Base-by-base conservation (phyloP, 2,113 vertebrate species). In the Limanda limanda region DNA sequence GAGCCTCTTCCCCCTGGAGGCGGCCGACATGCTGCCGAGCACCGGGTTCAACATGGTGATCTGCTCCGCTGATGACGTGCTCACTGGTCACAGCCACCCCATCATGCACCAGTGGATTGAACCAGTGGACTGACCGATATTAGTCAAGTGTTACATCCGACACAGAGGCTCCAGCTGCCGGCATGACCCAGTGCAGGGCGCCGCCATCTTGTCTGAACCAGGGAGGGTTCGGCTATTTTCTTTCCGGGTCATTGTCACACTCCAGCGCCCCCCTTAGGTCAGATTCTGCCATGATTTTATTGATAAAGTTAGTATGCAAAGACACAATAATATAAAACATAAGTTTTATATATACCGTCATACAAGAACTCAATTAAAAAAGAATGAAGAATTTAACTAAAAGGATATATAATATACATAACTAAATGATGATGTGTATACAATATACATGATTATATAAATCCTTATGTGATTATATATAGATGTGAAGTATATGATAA, bases 151-250 rank as follows among this genome's bases (percentile, higher is more conserved):
- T 51, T 51, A 51, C 18, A 51, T 5, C 47, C 14, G 47, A 18
- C 14, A 6, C 47, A 6, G 47, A 51, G 47, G 1, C 47, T 18
- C 47, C 47, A 20, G 15, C 4, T 1, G 5, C 54, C 71, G 47
- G 48, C 74, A 60, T 76, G 84, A 61, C 3, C 7, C 48, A 0
- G 1, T 3, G 2, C 1, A 4, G 60, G 52, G 20, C 10, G 85
- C 15, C 42, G 70, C 91, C 92, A 94, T 93, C 8, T 57, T 91
- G 58, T 9, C 72, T 74, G 20, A 71, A 2, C 27, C 45, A 4
- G 1, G 0, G 3, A 3, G 4, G 6, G 6, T 35, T 3, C 5
- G 4, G 21, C 11, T 64, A 1, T 78, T 83, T 78, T 78, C 0
- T 3, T 87, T 92, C 91, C 86, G 78, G 89, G 60, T 62, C 12